Evolutionary conservation across 1,140 invertebrate species (phyloP).

Genomic region (Anthonomus grandis): DNA sequence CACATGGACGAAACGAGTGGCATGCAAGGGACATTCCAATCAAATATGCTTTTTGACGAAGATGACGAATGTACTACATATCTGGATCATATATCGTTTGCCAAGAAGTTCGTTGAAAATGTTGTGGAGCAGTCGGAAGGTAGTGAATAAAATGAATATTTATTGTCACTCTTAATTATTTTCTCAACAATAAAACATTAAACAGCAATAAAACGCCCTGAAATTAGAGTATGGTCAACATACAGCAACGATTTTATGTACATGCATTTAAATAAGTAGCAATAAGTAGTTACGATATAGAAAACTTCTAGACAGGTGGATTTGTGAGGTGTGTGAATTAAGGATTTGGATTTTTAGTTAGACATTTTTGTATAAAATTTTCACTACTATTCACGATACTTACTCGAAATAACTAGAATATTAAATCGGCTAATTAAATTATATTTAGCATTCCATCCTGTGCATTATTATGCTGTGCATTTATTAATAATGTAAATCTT

Average conservation of each 20-base stretch:
- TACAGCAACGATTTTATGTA: neutral
- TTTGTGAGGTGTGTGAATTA: too few relatives aligned
- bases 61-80: conserved; percentile 6
- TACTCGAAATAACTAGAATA: too few relatives aligned
- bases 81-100: conserved; percentile 10
- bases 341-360: too few relatives aligned
- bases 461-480: too few relatives aligned
- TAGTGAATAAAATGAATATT: too few relatives aligned
- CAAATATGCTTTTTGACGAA: neutral
- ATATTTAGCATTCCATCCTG: too few relatives aligned
- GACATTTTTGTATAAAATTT: too few relatives aligned
- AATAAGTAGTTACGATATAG: neutral
- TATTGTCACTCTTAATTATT: too few relatives aligned
- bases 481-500: too few relatives aligned
- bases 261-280: neutral
- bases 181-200: too few relatives aligned
- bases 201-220: neutral
- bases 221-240: neutral
- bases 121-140: conserved; percentile 20
- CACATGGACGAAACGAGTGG: neutral
- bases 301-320: neutral
- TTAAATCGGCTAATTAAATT: too few relatives aligned
- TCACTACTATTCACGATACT: too few relatives aligned
- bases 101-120: conserved; percentile 19
- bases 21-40: neutral